These are phyloP conservation scores for Pangasius krempfi DNA, from an alignment of 2,797 vertebrate genomes.

Conservation along the genomic window DNA sequence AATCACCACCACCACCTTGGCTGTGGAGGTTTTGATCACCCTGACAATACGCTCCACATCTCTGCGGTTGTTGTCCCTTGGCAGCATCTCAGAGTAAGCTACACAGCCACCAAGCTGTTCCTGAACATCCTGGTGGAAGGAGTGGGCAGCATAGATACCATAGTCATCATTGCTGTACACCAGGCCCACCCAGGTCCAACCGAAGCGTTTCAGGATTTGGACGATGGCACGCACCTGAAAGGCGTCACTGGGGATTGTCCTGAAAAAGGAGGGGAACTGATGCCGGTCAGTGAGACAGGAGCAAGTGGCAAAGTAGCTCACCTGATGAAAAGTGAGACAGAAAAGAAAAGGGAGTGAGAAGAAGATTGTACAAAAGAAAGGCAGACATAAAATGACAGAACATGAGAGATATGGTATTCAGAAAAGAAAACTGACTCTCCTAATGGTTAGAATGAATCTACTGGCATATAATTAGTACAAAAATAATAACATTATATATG, in stretches of 20 bases:
- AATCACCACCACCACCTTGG: conserved; percentile 56
- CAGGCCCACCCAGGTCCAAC: conserved; percentile 74
- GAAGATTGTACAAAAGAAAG: not conserved
- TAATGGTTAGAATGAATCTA: not conserved
- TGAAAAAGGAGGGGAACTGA: conserved; percentile 59
- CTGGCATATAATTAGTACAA: not conserved
- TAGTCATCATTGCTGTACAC: conserved; percentile 74
- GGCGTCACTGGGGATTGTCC: conserved; percentile 57
- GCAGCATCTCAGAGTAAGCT: conserved; percentile 68
- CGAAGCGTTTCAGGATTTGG: conserved; percentile 67
- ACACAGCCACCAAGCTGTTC: conserved; percentile 58
- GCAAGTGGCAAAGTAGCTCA: conserved; percentile 60
- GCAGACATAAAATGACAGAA: not conserved
- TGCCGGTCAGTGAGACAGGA: conserved; percentile 57
- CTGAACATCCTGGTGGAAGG: conserved; percentile 59
- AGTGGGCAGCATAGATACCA: conserved; percentile 66
- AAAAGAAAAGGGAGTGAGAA: not conserved
- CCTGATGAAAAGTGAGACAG: conserved; percentile 19
- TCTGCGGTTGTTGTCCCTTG: conserved; percentile 53
- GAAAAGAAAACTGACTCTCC: not conserved
- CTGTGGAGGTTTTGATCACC: conserved; percentile 52
- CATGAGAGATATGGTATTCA: not conserved
- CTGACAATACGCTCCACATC: conserved; percentile 47
- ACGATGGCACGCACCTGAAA: conserved; percentile 65
- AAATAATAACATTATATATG: not conserved